Conservation (phyloP, 1,140 invertebrate genomes). For the Stegodyphus dumicola region DNA sequence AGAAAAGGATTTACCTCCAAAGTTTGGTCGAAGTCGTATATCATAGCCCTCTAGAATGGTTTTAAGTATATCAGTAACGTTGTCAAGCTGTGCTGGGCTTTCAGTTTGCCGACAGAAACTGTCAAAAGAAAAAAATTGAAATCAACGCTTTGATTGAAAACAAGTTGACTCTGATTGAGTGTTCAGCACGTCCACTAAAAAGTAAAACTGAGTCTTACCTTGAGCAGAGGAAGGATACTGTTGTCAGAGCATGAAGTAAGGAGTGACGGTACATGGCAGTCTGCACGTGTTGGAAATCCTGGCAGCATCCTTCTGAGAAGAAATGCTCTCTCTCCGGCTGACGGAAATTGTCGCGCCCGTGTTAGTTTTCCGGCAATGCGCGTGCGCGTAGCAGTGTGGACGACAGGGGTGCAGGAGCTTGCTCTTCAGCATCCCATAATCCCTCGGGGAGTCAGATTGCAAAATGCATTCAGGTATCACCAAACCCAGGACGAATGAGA, state of each 20-base stretch:
- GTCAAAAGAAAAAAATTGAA: neutral
- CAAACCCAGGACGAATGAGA: too few relatives aligned
- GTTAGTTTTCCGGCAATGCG: neutral
- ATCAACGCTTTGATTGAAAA: neutral
- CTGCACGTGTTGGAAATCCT: slow-evolving; percentile 3
- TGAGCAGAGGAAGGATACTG: neutral
- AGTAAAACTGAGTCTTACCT: slow-evolving; percentile 9
- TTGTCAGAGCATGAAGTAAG: neutral
- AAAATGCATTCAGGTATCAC: slow-evolving; percentile 5
- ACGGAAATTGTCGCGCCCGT: neutral
- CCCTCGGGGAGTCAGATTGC: slow-evolving; percentile 31
- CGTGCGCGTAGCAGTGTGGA: slow-evolving; percentile 3
- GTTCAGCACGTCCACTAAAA: neutral
- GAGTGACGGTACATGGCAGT: slow-evolving; percentile 13
- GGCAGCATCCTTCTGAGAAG: slow-evolving; percentile 39
- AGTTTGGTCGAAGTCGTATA: slow-evolving; percentile 92
- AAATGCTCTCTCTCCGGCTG: neutral
- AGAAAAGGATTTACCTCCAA: slow-evolving; percentile 81
- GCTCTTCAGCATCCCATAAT: slow-evolving; percentile 52
- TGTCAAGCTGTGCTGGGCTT: slow-evolving; percentile 62
- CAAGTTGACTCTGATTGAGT: neutral
- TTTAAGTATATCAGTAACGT: slow-evolving; percentile 69
- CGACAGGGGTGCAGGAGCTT: neutral
- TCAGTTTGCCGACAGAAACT: slow-evolving; percentile 16
- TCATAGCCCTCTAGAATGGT: slow-evolving; percentile 94